Percentiles rank a stretch among this genome's conserved stretches.
phyloP scores from a whole-genome alignment of 2,113 vertebrate species.

The Myotis davidii region DNA sequence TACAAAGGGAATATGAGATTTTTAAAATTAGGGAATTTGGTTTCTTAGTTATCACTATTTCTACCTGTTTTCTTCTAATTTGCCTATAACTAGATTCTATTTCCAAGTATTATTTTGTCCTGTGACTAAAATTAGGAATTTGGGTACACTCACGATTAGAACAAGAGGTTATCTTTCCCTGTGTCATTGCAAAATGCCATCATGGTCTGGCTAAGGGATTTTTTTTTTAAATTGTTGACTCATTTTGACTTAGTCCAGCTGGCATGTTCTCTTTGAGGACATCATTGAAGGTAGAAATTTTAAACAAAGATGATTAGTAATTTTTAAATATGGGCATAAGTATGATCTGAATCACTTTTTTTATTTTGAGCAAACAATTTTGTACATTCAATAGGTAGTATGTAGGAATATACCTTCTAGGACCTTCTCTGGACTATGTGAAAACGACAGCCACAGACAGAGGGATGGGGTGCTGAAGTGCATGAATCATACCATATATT shows the following conservation, averaged over 20 bases:
- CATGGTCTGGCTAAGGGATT: background rate
- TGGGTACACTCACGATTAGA: background rate
- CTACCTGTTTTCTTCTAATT: background rate
- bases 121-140: constrained; percentile 49
- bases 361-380: background rate
- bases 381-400: background rate
- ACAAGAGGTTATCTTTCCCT: constrained; percentile 48
- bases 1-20: background rate
- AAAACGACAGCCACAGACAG: background rate
- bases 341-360: background rate
- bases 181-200: constrained; percentile 8
- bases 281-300: background rate
- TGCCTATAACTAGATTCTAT: background rate
- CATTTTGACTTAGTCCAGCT: constrained; percentile 39
- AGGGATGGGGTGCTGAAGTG: background rate
- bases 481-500: background rate
- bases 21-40: background rate
- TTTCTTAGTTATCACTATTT: background rate
- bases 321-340: background rate
- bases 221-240: constrained; percentile 18
- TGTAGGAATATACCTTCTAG: background rate
- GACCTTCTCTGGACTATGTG: background rate
- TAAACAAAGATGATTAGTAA: background rate
- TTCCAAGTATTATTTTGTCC: constrained; percentile 55
- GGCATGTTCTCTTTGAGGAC: background rate